Conservation (phyloP, 2,888 invertebrate species). For the Bombylius discolor region DNA sequence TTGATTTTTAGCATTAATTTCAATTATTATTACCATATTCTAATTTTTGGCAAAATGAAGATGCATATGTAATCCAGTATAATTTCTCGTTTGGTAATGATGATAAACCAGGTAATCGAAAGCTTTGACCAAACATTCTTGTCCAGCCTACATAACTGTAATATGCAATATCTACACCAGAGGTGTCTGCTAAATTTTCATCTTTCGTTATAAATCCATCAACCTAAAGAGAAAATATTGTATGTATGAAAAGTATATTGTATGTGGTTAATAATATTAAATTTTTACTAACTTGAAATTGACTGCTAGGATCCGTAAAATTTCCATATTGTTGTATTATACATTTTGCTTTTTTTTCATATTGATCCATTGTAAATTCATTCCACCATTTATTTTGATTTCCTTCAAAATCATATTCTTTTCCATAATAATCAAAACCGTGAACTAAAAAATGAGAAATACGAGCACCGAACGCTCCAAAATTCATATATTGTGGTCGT, state of each 20-base stretch:
- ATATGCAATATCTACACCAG: slow-evolving; percentile 9
- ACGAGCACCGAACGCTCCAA: slow-evolving; percentile 2
- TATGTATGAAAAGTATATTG: not conserved
- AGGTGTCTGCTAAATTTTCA: slow-evolving; percentile 12
- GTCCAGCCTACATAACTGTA: slow-evolving; percentile 6
- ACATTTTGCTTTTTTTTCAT: not conserved
- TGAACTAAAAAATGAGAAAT: slow-evolving; percentile 3
- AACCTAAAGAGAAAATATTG: not conserved
- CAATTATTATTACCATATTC: slow-evolving; percentile 1
- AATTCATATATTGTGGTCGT: slow-evolving; percentile 4
- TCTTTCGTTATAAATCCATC: slow-evolving; percentile 8
- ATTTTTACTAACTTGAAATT: no score
- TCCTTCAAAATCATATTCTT: not conserved
- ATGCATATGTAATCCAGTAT: slow-evolving; percentile 8
- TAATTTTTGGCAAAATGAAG: slow-evolving; percentile 4
- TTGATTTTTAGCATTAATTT: no score
- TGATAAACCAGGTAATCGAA: slow-evolving; percentile 7
- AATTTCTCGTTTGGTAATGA: slow-evolving; percentile 4
- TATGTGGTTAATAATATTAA: no score
- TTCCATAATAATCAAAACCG: slow-evolving; percentile 1
- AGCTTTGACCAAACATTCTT: slow-evolving; percentile 2
- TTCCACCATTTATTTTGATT: not conserved
- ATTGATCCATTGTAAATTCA: not conserved
- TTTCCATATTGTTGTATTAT: not conserved
- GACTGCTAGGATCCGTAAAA: no score